Base-by-base conservation (phyloP, 2,797 vertebrate species). In the Microcaecilia unicolor region DNA sequence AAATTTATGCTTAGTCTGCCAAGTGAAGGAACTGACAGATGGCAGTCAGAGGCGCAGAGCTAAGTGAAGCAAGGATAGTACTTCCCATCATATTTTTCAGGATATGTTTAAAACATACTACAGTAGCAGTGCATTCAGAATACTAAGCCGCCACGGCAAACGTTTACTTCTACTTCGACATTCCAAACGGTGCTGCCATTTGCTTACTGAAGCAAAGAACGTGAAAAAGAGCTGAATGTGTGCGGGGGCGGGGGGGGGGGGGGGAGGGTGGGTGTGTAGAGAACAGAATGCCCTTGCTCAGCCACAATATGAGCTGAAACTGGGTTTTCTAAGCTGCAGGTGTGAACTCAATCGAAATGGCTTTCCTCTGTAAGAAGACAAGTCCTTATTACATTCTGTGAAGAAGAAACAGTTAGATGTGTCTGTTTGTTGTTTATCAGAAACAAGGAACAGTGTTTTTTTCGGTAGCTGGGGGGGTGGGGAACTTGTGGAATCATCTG, bases 311-410 rank as follows among this genome's bases (percentile, higher is more conserved):
- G 31, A 36, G 34, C 34, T 34, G 44, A 36, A 41, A 15, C 22
- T 14, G 22, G 18, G 26, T 25, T 35, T n/a, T 31, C 35, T 30
- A 12, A 17, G 15, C n/a, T 34, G 50, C 46, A 67, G 54, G 58
- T 62, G 57, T 57, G 54, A 70, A 67, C 51, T 46, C 51, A 57
- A 62, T 58, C 53, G 65, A 61, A 65, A 69, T 61, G 60, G 52
- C 61, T 62, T 61, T 62, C 28, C 37, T 17, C 53, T 64, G 44
- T 54, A 39, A 46, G 41, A 44, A 12, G 20, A 44, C 31, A 44
- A 53, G 58, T 48, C 55, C 63, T 64, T 48, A 55, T 60, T 64
- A n/a, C n/a, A n/a, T n/a, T n/a, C n/a, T n/a, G n/a, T n/a, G n/a
- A n/a, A n/a, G n/a, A n/a, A n/a, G n/a, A n/a, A n/a, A n/a, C n/a